Base-by-base conservation (phyloP, 2,888 invertebrate species). In the Phengaris arion region DNA sequence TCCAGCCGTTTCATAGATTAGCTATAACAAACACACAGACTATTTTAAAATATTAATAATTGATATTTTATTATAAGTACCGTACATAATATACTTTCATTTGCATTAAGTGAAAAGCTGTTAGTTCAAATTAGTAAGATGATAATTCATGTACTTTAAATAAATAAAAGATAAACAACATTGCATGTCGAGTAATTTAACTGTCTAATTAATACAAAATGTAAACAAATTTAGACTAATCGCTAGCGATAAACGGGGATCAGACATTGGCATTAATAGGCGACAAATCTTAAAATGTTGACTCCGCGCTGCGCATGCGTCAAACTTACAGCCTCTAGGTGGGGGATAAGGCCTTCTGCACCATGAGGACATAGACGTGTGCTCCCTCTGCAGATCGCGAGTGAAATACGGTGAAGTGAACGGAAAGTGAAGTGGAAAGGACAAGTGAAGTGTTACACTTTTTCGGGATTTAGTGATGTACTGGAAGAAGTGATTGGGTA, bases 351-450 rank as follows among this genome's bases (percentile, higher is more conserved):
- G 74, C 64, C 74, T 69, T 51, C 70, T 76, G 70, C 75, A 15
- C n/a, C 54, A 75, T 72, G 45, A 22, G 76, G n/a, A 75, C 74
- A 22, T 48, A 77, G 77, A 75, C 77, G 79, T 76, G 51, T 74
- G 52, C 55, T 52, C 48, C 64, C 75, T 12, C n/a, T 15, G 9
- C 35, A 6, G 13, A 45, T 72, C 77, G 78, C 79, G 79, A 78
- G 79, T 78, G 75, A 75, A 74, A 78, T 78, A 77, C 68, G 74
- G 80, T 80, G 80, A 78, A 77, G 79, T 79, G 79, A 77, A 75
- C 74, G 57, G 69, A 52, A 72, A 72, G 72, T 79, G 79, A 75
- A 79, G 79, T 79, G 79, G 74, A 70, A 70, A 74, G 64, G 74
- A 75, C 76, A 72, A 69, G 78, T 79, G 77, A 68, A 79, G 79